Percentiles rank a stretch among this genome's conserved stretches.
Conservation (phyloP, 1,140 invertebrate genomes). For the Scaptomyza hsui region DNA sequence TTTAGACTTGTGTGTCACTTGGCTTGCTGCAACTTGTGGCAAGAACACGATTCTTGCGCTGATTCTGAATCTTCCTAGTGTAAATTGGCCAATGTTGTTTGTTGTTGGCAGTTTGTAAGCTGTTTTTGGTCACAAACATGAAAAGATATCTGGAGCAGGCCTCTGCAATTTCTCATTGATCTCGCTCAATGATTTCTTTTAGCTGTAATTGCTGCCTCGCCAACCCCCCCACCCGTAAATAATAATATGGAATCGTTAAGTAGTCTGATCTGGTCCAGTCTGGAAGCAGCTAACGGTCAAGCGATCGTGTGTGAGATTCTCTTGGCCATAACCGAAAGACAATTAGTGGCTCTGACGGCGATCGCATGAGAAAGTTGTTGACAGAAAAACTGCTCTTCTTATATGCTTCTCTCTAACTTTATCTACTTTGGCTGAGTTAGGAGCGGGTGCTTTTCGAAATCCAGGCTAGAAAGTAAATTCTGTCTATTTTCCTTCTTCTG, state of each 20-base stretch:
- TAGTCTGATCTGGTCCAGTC: conserved; percentile 49
- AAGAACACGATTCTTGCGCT: conserved; percentile 54
- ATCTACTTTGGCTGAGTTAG: conserved; percentile 1
- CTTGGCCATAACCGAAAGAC: conserved; percentile 34
- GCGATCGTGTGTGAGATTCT: conserved; percentile 52
- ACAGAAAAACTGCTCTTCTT: conserved; percentile 48
- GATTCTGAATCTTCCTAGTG: conserved; percentile 68
- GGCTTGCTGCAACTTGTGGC: conserved; percentile 13
- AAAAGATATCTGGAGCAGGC: conserved; percentile 69
- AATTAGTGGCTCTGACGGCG: conserved; percentile 68
- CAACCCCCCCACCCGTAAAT: conserved; percentile 50
- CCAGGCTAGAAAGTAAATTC: conserved; percentile 82
- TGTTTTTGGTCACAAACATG: conserved; percentile 50
- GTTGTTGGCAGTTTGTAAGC: conserved; percentile 32
- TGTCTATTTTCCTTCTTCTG: conserved; percentile 18
- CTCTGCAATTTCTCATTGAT: conserved; percentile 74
- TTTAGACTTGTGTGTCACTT: conserved; percentile 35
- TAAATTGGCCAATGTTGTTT: conserved; percentile 53
- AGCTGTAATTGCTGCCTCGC: conserved; percentile 65
- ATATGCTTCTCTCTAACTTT: conserved; percentile 9
- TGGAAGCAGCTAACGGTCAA: conserved; percentile 48
- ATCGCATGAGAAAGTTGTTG: conserved; percentile 76
- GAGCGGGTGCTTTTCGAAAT: conserved; percentile 51
- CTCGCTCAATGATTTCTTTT: conserved; percentile 77
- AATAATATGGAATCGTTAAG: conserved; percentile 55